Base-by-base conservation (phyloP, 2,888 invertebrate species). In the Thymelicus lineola region DNA sequence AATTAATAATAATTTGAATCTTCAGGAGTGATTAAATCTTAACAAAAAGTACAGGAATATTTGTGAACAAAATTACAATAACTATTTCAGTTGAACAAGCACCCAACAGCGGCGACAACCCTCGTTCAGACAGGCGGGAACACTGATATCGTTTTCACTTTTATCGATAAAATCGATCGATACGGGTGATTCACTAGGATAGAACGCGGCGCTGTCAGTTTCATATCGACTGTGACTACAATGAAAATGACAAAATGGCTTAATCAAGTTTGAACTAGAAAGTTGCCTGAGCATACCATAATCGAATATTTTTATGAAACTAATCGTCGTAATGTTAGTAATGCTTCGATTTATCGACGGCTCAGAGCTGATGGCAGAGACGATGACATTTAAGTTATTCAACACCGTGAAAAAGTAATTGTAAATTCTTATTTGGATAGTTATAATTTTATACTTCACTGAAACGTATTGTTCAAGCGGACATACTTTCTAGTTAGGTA, bases 181-280 rank as follows among this genome's bases (percentile, higher is more conserved):
- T 85, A 80, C 78, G 79, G 80, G 82, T 86, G 86, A 87, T 84
- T 85, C 86, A 86, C 85, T 84, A 79, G 77, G 85, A 86, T 82
- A 81, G 78, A 77, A 75, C 75, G 75, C 74, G 66, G 74, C 76
- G 77, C 74, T 80, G 80, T 85, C 66, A 66, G 58, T 60, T 66
- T 59, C 38, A 17, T 84, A 88, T 85, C 80, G 79, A 77, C 79
- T 76, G 42, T 77, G 79, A 86, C 79, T 81, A 90, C 86, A 89
- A 88, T 89, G 78, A 80, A 79, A 79, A 77, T 77, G 77, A 81
- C 78, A 83, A 86, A 87, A 90, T 88, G 80, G 82, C 86, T 87
- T 85, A 88, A 90, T 90, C 86, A 83, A 82, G 82, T 79, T 84
- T 79, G 76, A 76, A 79, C 80, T 89, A 88, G 91, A 91, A 91